Conservation (phyloP, 2,113 vertebrate genomes). For the Erpornis zantholeuca region DNA sequence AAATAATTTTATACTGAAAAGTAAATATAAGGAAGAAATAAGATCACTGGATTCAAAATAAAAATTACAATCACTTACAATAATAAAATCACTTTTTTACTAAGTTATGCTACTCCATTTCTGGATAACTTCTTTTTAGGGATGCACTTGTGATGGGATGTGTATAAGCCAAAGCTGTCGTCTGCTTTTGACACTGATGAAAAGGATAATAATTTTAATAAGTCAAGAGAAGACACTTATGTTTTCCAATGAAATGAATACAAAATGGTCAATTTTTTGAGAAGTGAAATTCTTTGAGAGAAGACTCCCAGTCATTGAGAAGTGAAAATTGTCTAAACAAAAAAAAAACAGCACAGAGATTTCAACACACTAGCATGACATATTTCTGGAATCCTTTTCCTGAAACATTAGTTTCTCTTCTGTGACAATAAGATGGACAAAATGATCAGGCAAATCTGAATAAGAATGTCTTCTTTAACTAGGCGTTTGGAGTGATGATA, state of each 20-base stretch:
- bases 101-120: not conserved
- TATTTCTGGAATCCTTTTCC: not conserved
- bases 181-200: not conserved
- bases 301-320: not conserved
- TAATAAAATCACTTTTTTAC: not conserved
- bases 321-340: not conserved
- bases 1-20: not conserved
- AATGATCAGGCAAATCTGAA: not conserved
- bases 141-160: fast-evolving
- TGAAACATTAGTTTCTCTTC: not conserved
- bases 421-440: not conserved
- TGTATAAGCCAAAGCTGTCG: not conserved
- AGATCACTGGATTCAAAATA: not conserved
- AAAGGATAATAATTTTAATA: not conserved
- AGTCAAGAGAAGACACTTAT: not conserved
- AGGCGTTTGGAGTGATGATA: not conserved
- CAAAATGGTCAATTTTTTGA: not conserved
- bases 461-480: not conserved
- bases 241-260: fast-evolving
- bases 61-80: not conserved
- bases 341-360: not conserved
- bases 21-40: not conserved
- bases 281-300: not conserved
- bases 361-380: fast-evolving
- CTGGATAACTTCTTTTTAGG: not conserved